Percentiles rank a stretch among this genome's conserved stretches.
Conservation (phyloP, 2,888 invertebrate genomes). For the Nemurella pictetii region DNA sequence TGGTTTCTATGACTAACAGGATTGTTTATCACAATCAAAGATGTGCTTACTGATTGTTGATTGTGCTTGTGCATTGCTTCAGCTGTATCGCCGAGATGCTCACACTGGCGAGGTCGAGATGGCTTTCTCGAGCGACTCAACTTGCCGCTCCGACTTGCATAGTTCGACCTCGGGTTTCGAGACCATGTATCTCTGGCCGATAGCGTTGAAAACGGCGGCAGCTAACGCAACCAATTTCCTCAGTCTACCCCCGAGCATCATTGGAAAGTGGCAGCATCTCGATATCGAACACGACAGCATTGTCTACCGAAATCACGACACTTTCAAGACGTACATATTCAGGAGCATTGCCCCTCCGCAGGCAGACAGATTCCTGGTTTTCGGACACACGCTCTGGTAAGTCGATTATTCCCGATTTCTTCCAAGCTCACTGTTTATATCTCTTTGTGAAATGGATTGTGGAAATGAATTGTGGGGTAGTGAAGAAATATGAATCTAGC, state of each 20-base stretch:
- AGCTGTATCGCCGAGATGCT: conserved; percentile 58
- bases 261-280: conserved; percentile 63
- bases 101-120: conserved; percentile 59
- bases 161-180: conserved; percentile 62
- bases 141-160: conserved; percentile 60
- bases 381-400: conserved; percentile 60
- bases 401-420: no score
- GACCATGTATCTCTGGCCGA: conserved; percentile 55
- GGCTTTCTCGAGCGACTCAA: conserved; percentile 66
- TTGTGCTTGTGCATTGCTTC: conserved; percentile 30
- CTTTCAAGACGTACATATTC: conserved; percentile 58
- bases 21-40: no score
- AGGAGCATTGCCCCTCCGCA: conserved; percentile 44
- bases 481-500: no score
- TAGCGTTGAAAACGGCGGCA: conserved; percentile 20
- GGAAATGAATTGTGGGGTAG: no score
- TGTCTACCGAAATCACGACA: conserved; percentile 56
- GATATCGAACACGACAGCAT: conserved; percentile 55
- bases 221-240: conserved; percentile 57
- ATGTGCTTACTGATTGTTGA: conserved; percentile 20
- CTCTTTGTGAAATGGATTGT: no score
- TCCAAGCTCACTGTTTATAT: no score
- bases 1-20: no score
- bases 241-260: conserved; percentile 57
- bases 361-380: conserved; percentile 56